A percentile compares a stretch with the other conserved stretches of the same genome.
These are phyloP conservation scores for Pogonomyrmex californicus DNA, from an alignment of 1,140 invertebrate genomes.

Conservation along the genomic window DNA sequence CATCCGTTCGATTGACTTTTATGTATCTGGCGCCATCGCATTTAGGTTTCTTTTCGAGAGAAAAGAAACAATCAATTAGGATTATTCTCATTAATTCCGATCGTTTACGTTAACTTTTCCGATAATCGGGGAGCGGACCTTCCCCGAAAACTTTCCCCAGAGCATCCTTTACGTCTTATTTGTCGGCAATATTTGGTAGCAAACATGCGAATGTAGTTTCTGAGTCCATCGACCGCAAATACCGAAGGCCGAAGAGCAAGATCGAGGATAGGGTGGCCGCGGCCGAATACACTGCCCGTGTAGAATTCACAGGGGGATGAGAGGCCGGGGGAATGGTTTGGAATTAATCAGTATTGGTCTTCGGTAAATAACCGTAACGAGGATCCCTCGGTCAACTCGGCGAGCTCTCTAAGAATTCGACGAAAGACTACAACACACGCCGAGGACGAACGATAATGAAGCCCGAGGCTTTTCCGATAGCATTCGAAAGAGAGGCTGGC, in stretches of 20 bases:
- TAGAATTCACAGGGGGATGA: constrained; percentile 6
- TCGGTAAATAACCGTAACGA: constrained; percentile 64
- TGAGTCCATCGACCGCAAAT: constrained; percentile 48
- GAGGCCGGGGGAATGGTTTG: constrained; percentile 39
- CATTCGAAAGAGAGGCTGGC: not conserved
- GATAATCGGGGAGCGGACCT: not conserved
- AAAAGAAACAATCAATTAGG: not conserved
- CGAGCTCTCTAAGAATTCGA: constrained; percentile 44
- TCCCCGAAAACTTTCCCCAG: not conserved
- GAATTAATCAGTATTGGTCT: constrained; percentile 62
- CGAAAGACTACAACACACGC: constrained; percentile 23
- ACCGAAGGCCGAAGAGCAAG: constrained; percentile 9
- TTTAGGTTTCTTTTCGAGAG: not conserved
- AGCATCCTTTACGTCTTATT: constrained; percentile 29
- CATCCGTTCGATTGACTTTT: not conserved
- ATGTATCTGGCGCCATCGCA: too few species aligned
- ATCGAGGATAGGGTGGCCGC: not conserved
- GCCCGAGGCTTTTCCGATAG: constrained; percentile 31
- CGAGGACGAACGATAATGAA: constrained; percentile 46
- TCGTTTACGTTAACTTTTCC: not conserved
- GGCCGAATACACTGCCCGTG: not conserved
- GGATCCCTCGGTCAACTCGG: constrained; percentile 51
- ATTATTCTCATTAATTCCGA: not conserved
- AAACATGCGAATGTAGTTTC: constrained; percentile 44
- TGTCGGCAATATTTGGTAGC: constrained; percentile 34